Evolutionary conservation across 2,797 vertebrate species (phyloP).

Genomic region (Halcyon leucocephala): DNA sequence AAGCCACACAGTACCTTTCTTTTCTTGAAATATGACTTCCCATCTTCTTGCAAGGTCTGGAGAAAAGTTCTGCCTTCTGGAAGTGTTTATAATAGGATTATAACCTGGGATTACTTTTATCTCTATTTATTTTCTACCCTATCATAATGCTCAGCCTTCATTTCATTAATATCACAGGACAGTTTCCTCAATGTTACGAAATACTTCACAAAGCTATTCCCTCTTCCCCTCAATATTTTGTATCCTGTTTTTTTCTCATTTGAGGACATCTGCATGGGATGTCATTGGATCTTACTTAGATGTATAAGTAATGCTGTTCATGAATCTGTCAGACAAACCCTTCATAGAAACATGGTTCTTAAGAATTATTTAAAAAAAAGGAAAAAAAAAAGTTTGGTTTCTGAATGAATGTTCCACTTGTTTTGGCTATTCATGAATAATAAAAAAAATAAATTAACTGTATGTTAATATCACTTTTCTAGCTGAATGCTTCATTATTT

Average conservation of each 20-base stretch:
- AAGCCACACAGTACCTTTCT: not conserved
- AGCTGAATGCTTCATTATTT: not conserved
- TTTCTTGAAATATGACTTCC: not conserved
- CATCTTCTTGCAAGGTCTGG: not conserved
- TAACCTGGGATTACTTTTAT: slow-evolving; percentile 6
- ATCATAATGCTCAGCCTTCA: not conserved
- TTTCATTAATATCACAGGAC: slow-evolving; percentile 13
- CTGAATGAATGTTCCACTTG: not conserved
- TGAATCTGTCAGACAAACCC: not conserved
- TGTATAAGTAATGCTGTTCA: not conserved
- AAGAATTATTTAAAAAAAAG: not conserved
- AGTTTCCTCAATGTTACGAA: not conserved
- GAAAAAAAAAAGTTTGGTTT: rapidly evolving
- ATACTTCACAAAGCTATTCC: not conserved
- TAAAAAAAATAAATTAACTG: not conserved
- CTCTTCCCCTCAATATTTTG: not conserved
- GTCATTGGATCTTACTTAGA: not conserved
- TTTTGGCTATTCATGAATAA: not conserved
- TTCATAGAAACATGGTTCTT: not conserved
- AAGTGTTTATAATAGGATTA: slow-evolving; percentile 1
- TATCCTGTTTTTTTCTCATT: not conserved
- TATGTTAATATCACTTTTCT: not conserved
- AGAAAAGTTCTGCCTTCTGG: not conserved
- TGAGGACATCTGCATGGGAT: not conserved
- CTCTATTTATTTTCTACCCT: not conserved